Conservation (phyloP, 2,113 vertebrate genomes). For the Thamnophis sirtalis region DNA sequence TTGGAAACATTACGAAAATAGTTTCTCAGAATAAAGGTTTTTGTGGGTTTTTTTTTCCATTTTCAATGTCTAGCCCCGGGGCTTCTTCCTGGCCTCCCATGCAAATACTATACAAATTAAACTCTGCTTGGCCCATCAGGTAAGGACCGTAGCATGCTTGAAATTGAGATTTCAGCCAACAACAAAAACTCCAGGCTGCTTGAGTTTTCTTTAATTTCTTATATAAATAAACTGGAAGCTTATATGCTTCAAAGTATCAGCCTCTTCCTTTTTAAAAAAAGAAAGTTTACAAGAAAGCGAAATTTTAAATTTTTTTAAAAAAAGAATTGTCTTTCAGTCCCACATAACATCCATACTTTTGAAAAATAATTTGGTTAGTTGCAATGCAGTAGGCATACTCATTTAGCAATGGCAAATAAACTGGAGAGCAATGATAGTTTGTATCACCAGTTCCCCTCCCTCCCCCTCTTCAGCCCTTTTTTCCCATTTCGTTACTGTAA, state of each 20-base stretch:
- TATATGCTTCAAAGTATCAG: not conserved
- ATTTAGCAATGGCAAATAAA: not conserved
- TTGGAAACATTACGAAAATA: not conserved
- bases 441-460: not conserved
- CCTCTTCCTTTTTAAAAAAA: too few relatives aligned
- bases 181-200: not conserved
- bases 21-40: not conserved
- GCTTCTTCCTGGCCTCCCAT: not conserved
- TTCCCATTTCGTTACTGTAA: not conserved
- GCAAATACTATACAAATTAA: not conserved
- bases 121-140: not conserved
- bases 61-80: not conserved
- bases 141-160: not conserved
- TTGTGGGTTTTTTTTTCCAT: not conserved
- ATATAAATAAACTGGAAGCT: not conserved
- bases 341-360: not conserved
- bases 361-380: not conserved
- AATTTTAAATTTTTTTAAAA: not conserved
- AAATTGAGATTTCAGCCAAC: not conserved
- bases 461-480: not conserved
- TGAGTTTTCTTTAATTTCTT: not conserved
- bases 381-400: not conserved
- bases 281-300: too few relatives aligned
- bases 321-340: not conserved
- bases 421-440: not conserved